Evolutionary conservation across 2,888 invertebrate species (phyloP).

Genomic region (Lymantria monacha): DNA sequence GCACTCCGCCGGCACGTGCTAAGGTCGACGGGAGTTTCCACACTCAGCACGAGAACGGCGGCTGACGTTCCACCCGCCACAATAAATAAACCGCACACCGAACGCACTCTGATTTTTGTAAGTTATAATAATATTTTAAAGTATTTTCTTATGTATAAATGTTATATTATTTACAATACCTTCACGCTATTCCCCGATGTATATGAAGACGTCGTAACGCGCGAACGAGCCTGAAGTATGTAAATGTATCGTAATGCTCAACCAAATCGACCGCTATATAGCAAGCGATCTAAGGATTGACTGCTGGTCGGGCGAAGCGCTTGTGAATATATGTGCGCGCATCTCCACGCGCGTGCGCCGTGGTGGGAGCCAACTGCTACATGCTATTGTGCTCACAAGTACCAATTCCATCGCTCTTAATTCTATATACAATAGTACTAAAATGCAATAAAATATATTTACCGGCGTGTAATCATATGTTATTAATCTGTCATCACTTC

Average conservation of each 20-base stretch:
- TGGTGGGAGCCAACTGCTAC: constrained; percentile 57
- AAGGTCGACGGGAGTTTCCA: constrained; percentile 55
- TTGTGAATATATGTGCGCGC: constrained; percentile 76
- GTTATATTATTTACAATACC: constrained; percentile 46
- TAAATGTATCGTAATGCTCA: constrained; percentile 30
- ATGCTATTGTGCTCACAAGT: constrained; percentile 18
- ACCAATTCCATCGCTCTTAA: constrained; percentile 11
- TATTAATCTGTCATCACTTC: constrained; percentile 40
- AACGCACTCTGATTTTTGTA: constrained; percentile 26
- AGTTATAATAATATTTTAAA: constrained; percentile 9
- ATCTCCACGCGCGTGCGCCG: constrained; percentile 65
- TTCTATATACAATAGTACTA: not conserved
- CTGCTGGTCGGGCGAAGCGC: constrained; percentile 60
- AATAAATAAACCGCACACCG: constrained; percentile 29
- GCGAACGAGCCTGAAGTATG: constrained; percentile 43
- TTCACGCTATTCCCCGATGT: constrained; percentile 38
- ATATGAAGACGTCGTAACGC: constrained; percentile 41
- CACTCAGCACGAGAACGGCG: constrained; percentile 33
- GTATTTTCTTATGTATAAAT: constrained; percentile 10
- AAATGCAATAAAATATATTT: constrained; percentile 11
- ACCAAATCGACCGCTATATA: constrained; percentile 48
- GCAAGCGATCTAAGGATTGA: constrained; percentile 61
- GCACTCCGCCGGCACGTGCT: constrained; percentile 51
- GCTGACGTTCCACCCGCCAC: constrained; percentile 27
- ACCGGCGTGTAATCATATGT: constrained; percentile 21